A percentile compares a stretch with the other conserved stretches of the same genome.
Conservation (phyloP, 2,888 invertebrate species). For the Mayetiola destructor region DNA sequence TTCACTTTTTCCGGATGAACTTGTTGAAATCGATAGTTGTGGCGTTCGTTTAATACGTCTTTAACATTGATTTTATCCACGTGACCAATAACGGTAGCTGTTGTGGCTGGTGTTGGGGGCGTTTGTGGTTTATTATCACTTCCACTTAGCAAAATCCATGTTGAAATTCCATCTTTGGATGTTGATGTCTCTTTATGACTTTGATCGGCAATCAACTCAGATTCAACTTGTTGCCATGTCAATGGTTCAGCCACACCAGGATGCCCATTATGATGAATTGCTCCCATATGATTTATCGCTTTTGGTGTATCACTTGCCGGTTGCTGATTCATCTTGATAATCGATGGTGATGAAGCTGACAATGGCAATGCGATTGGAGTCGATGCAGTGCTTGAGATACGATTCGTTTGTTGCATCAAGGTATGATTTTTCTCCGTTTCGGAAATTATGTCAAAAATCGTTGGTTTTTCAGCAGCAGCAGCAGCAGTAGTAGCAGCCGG, state of each 20-base stretch:
- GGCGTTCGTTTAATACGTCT: background rate
- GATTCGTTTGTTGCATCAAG: background rate
- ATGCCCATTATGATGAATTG: conserved; percentile 38
- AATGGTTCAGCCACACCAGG: conserved; percentile 53
- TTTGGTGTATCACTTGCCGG: background rate
- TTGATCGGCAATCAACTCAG: conserved; percentile 30
- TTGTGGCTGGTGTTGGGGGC: conserved; percentile 17
- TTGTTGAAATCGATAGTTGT: conserved; percentile 1
- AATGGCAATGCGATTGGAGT: too few species aligned
- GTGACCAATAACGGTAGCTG: conserved; percentile 23
- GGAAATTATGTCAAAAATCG: background rate
- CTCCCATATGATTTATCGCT: background rate
- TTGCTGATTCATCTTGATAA: background rate
- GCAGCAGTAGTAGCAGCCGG: background rate
- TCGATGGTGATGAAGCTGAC: background rate
- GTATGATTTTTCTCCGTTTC: background rate
- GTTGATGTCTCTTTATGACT: conserved; percentile 35
- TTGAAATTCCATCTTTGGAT: conserved; percentile 52
- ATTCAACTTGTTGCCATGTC: conserved; percentile 45
- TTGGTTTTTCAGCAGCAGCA: background rate
- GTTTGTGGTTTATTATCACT: conserved; percentile 23
- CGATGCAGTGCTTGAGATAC: background rate
- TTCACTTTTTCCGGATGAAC: background rate
- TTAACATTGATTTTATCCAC: background rate
- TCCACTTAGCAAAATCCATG: conserved; percentile 58